Conservation (phyloP, 2,888 invertebrate genomes). For the Octonoba sinensis region DNA sequence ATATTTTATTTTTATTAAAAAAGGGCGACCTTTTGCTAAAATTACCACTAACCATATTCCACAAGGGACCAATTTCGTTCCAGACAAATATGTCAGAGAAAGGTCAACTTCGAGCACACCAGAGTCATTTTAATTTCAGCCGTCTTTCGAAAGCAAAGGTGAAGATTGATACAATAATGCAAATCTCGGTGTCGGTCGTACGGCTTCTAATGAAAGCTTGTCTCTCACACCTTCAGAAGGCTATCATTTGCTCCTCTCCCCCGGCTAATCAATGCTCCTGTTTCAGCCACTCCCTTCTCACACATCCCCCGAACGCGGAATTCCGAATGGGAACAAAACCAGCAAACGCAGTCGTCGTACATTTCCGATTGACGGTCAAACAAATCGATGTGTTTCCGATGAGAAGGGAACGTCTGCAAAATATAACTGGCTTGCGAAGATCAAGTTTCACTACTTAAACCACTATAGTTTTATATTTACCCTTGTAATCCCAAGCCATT, state of each 20-base stretch:
- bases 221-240: constrained; percentile 48
- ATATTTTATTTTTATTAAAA: no score
- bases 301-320: constrained; percentile 14
- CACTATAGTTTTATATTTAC: no score
- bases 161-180: no score
- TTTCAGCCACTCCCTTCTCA: constrained; percentile 46
- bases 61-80: no score
- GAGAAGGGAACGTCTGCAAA: constrained; percentile 17
- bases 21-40: no score
- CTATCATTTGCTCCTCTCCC: constrained; percentile 46
- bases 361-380: constrained; percentile 60
- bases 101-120: no score
- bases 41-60: no score
- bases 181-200: neutral
- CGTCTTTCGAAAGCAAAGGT: no score
- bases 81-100: no score
- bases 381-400: constrained; percentile 39
- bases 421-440: neutral
- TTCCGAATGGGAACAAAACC: constrained; percentile 50
- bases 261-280: constrained; percentile 58
- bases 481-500: no score
- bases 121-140: no score
- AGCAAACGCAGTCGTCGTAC: constrained; percentile 51
- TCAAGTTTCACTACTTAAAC: no score
- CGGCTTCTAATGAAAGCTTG: constrained; percentile 58